phyloP scores from a whole-genome alignment of 2,888 invertebrate species.

The Pseudococcus viburni region DNA sequence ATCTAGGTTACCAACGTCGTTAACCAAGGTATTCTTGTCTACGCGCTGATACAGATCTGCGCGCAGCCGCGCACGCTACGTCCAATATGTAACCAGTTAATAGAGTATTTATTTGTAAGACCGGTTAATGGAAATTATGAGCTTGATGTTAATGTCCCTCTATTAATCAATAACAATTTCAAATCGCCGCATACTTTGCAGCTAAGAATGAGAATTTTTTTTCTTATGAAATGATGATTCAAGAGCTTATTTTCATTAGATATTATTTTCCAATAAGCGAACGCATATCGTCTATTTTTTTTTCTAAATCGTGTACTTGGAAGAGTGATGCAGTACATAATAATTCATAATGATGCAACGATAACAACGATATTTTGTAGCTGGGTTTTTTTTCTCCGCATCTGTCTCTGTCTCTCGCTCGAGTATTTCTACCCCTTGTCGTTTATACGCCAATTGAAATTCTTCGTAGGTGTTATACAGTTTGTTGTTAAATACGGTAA shows the following conservation, averaged over 20 bases:
- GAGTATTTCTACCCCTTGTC: slow-evolving; percentile 4
- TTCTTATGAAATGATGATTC: slow-evolving; percentile 39
- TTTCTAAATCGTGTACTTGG: slow-evolving; percentile 30
- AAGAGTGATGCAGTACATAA: slow-evolving; percentile 48
- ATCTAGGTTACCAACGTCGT: slow-evolving; percentile 66
- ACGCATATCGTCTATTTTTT: neutral
- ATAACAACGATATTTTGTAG: neutral
- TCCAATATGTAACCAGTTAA: slow-evolving; percentile 61
- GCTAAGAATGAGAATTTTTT: slow-evolving; percentile 39
- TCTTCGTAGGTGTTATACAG: slow-evolving; percentile 53
- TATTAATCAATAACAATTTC: slow-evolving; percentile 59
- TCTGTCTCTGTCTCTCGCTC: neutral
- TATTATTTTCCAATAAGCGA: slow-evolving; percentile 16
- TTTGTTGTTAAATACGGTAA: slow-evolving; percentile 46
- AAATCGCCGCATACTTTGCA: slow-evolving; percentile 40
- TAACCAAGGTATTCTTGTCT: slow-evolving; percentile 66
- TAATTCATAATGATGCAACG: slow-evolving; percentile 40
- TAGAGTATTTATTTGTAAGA: slow-evolving; percentile 57
- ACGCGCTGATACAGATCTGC: slow-evolving; percentile 58
- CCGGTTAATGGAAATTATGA: slow-evolving; percentile 56
- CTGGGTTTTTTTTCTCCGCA: neutral
- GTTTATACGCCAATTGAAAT: slow-evolving; percentile 9
- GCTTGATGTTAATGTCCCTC: slow-evolving; percentile 49
- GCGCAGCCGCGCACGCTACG: slow-evolving; percentile 18
- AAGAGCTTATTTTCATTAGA: slow-evolving; percentile 7